Percentiles rank a stretch among this genome's conserved stretches.
Evolutionary conservation across 2,888 invertebrate genomes (phyloP).

Genomic region (Serripes groenlandicus): DNA sequence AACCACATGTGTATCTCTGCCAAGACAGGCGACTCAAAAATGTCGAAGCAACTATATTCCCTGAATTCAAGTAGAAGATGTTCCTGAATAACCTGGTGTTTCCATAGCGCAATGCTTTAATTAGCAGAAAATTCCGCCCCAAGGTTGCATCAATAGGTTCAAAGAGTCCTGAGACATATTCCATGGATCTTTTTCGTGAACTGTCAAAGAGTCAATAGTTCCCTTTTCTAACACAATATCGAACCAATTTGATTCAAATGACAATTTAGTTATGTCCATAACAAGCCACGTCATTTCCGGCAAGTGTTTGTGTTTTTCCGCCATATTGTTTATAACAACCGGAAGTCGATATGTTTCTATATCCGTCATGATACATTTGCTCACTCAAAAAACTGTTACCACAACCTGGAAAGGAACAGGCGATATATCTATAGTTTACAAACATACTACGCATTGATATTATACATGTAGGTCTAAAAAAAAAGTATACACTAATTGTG

Average conservation of each 20-base stretch:
- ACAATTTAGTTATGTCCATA: slow-evolving; percentile 86
- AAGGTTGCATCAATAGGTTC: slow-evolving; percentile 79
- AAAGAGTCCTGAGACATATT: slow-evolving; percentile 77
- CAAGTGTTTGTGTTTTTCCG: slow-evolving; percentile 73
- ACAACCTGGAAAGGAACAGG: slow-evolving; percentile 84
- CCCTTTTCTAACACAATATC: slow-evolving; percentile 87
- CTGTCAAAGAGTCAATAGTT: slow-evolving; percentile 87
- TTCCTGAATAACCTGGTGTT: no score
- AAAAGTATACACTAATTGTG: no score
- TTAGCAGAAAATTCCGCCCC: no score
- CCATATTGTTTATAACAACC: slow-evolving; percentile 86
- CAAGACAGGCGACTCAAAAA: no score
- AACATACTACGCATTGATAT: no score
- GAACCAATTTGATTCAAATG: slow-evolving; percentile 81
- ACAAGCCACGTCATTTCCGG: slow-evolving; percentile 86
- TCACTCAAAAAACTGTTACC: slow-evolving; percentile 87
- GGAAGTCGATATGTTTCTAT: slow-evolving; percentile 86
- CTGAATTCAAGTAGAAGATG: no score
- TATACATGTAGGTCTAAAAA: no score
- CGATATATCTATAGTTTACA: no score
- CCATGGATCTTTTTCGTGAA: slow-evolving; percentile 86
- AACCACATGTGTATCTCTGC: no score
- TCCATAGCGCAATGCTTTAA: no score
- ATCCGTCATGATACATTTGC: slow-evolving; percentile 86
- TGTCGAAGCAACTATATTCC: no score